Percentiles rank a stretch among this genome's conserved stretches.
phyloP scores from a whole-genome alignment of 2,113 vertebrate species.

The Gavia stellata region DNA sequence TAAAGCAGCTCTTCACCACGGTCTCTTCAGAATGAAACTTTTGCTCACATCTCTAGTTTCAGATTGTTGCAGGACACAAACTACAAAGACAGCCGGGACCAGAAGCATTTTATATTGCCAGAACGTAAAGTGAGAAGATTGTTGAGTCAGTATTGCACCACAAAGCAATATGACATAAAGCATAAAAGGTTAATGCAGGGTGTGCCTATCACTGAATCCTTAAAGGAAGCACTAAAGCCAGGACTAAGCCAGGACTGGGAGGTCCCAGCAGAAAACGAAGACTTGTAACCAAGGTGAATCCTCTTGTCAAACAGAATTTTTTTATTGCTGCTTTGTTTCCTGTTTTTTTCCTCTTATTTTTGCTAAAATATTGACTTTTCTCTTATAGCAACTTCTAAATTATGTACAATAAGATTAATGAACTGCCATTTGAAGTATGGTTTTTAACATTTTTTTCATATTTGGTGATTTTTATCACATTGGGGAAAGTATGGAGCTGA shows the following conservation, averaged over 20 bases:
- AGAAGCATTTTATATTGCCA: not conserved
- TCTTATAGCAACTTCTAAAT: not conserved
- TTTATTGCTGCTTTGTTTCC: not conserved
- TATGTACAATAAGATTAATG: not conserved
- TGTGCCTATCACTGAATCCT: not conserved
- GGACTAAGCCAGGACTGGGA: not conserved
- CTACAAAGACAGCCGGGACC: not conserved
- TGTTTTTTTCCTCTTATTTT: not conserved
- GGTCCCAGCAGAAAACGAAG: not conserved
- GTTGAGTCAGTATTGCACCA: not conserved
- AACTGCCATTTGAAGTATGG: not conserved
- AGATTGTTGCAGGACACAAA: not conserved
- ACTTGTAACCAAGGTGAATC: not conserved
- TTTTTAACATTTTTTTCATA: not conserved
- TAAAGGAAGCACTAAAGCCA: not conserved
- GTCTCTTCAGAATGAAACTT: not conserved
- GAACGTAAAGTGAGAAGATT: accelerated
- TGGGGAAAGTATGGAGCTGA: not conserved
- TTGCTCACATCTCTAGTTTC: not conserved
- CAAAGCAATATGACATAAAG: not conserved
- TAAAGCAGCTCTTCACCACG: not conserved
- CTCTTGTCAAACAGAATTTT: accelerated
- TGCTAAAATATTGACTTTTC: not conserved
- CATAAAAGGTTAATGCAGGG: not conserved
- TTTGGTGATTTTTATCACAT: not conserved